Evolutionary conservation across 2,888 invertebrate genomes (phyloP), one percentile per base, ranked within the genome.

Genomic region (Metellina segmentata): DNA sequence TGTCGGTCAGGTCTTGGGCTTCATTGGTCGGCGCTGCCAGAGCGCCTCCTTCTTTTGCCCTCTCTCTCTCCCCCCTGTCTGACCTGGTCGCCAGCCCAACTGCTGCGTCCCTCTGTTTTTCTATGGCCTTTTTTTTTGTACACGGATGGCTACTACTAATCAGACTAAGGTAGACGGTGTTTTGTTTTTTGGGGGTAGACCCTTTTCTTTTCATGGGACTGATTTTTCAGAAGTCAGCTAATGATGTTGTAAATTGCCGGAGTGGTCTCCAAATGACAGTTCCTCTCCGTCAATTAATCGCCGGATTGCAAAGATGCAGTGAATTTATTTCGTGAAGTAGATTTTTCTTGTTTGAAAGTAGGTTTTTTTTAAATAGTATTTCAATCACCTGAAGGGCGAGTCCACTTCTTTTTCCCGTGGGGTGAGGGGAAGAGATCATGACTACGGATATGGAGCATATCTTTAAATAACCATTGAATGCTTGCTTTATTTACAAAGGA

Each of bases 1-100:
- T 87, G 91, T 87, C 91, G 91, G 90, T 90, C 86, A 89, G 83
- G 48, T 69, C 72, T 75, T 74, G 87, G 87, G 75, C 82, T 82
- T 83, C 83, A 91, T 91, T 91, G 91, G 91, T 87, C 82, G 90
- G 11, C 81, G 48, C 52, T 72, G 19, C 70, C 52, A 13, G 51
- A 71, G 86, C 87, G 51, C 91, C 87, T 61, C 91, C 91, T 70
- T 53, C 79, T 88, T 91, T 83, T 79, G 69, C 16, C 71, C 52
- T 9, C 71, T 49, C 51, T 71, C n/a, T 7, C 20, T 34, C 52
- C 77, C 51, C 82, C 61, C 74, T 11, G 13, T 52, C 71, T 71
- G 71, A 71, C 82, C 82, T 20, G 52, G 74, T 61, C 53, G n/a
- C n/a, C 7, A n/a, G 81, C 7, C 81, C 49, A 48, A 53, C 11